A percentile compares a stretch with the other conserved stretches of the same genome.
These are phyloP conservation scores for Patagioenas fasciata DNA, from an alignment of 2,113 vertebrate genomes.

Conservation along the genomic window DNA sequence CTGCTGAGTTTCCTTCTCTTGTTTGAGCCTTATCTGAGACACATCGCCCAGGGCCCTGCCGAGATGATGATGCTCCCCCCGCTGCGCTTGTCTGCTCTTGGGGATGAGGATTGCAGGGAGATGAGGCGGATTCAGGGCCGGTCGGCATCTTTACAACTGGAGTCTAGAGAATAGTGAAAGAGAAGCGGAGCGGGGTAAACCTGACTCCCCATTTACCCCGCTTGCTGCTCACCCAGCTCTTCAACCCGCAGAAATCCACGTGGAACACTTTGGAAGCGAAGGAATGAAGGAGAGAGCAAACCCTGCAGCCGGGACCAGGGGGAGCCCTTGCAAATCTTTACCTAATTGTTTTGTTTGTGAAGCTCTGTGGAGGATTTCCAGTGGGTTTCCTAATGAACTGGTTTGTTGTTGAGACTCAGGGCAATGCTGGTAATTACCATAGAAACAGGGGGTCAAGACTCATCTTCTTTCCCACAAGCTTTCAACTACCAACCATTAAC, in stretches of 20 bases:
- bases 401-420: conserved; percentile 21
- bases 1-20: not conserved
- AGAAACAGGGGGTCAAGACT: conserved; percentile 55
- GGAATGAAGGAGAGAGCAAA: not conserved
- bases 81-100: not conserved
- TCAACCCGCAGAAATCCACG: rapidly evolving
- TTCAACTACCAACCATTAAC: not conserved
- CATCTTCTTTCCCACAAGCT: conserved; percentile 1
- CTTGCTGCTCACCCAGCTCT: not conserved
- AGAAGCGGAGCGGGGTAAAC: not conserved
- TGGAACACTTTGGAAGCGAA: rapidly evolving
- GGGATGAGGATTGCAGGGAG: rapidly evolving
- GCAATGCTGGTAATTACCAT: conserved; percentile 36
- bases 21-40: not conserved
- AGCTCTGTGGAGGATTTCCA: conserved; percentile 43
- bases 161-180: not conserved
- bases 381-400: conserved; percentile 72
- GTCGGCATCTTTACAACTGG: not conserved
- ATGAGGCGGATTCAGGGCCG: rapidly evolving
- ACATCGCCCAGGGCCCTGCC: rapidly evolving
- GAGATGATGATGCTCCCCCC: not conserved
- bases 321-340: not conserved
- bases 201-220: not conserved
- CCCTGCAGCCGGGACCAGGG: not conserved
- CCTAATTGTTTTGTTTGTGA: conserved; percentile 79